Percentiles rank a stretch among this genome's conserved stretches.
These are phyloP conservation scores for Macquaria australasica DNA, from an alignment of 2,113 vertebrate species.

Conservation along the genomic window DNA sequence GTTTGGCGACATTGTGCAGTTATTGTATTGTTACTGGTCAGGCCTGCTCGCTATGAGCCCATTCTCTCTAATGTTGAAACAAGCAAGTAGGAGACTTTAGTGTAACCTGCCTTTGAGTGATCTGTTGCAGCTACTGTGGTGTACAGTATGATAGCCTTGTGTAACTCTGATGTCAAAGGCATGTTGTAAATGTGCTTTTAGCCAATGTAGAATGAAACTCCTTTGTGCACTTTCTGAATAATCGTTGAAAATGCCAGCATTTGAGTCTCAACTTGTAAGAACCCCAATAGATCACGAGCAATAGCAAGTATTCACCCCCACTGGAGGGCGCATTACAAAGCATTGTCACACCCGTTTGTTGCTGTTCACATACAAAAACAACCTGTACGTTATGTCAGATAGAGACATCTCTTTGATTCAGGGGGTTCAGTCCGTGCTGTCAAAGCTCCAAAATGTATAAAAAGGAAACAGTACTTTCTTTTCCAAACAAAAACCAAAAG, in stretches of 20 bases:
- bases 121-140: constrained; percentile 73
- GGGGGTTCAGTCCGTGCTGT: constrained; percentile 23
- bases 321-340: constrained; percentile 32
- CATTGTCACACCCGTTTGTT: constrained; percentile 65
- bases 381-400: constrained; percentile 38
- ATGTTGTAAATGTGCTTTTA: constrained; percentile 80
- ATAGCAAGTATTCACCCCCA: constrained; percentile 48
- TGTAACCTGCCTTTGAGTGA: constrained; percentile 74
- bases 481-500: constrained; percentile 72
- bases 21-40: constrained; percentile 71
- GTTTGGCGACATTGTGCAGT: constrained; percentile 78
- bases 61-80: constrained; percentile 52
- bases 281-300: constrained; percentile 57
- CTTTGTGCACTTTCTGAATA: constrained; percentile 82
- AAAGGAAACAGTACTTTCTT: constrained; percentile 42
- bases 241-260: constrained; percentile 80
- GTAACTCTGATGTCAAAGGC: constrained; percentile 76
- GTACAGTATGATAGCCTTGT: constrained; percentile 63
- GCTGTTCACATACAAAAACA: constrained; percentile 46
- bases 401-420: constrained; percentile 57
- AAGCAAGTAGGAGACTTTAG: constrained; percentile 54
- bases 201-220: constrained; percentile 77
- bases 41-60: constrained; percentile 55
- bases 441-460: constrained; percentile 37
- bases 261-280: constrained; percentile 65